Base-by-base conservation (phyloP, 2,113 vertebrate species). In the Mus spicilegus region DNA sequence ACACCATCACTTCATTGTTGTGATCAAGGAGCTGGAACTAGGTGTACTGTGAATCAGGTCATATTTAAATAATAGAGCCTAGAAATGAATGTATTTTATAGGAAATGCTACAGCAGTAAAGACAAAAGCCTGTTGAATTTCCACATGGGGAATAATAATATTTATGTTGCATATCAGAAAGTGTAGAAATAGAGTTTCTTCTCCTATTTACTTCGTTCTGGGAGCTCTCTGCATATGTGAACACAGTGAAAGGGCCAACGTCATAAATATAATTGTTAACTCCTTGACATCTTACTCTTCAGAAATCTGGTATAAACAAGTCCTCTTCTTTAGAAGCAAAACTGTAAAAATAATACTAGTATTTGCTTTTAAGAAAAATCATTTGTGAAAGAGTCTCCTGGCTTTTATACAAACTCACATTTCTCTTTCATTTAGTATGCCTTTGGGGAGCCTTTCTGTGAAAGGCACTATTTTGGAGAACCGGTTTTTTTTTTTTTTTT, bases 391-490 rank as follows among this genome's bases (percentile, higher is more conserved):
- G 36, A 93, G 58, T 80, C 12, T 30, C 49, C 56, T 92, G 91
- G 70, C 56, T 95, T 87, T 96, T 94, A 56, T 70, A 77, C 61
- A 70, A 92, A 97, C 61, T 87, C 94, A 63, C 3, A 17, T 90
- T 96, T 95, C 80, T 95, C 17, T 91, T 94, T 96, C 78, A 73
- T 76, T 77, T 95, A 77, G 94, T 86, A 67, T 91, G 69, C 91
- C 81, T 91, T 80, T 36, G 63, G 58, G 94, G 90, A 90, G 87
- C 92, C 94, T 92, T 77, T 65, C 42, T 73, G 86, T 94, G 95
- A 95, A 95, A 96, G 92, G 89, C 88, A 95, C 28, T 87, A 5
- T 93, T 94, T 87, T 63, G 73, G 93, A 94, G 92, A 58, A 93
- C 42, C 39, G 22, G 5, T 49, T 49, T 49, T 49, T 49, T 49